Base-by-base conservation (phyloP, 1,140 invertebrate species). In the Pygmarrhopalites habei region DNA sequence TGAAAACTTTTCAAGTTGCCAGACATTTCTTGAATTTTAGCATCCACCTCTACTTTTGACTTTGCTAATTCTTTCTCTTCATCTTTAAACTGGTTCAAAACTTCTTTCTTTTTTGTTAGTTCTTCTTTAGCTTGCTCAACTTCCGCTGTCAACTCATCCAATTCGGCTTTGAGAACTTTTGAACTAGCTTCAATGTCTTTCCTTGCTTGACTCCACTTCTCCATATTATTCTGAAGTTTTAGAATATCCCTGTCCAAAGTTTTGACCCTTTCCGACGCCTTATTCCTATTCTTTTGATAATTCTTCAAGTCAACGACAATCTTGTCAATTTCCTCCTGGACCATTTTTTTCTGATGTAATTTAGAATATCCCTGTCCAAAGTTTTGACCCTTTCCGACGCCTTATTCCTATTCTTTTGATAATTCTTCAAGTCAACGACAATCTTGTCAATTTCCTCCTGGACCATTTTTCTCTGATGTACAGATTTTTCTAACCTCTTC, bases 281-380 rank as follows among this genome's bases (percentile, higher is more conserved):
- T 90, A 46, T 82, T 83, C 0, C 83, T 77, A 75, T 92, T 92
- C 61, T 89, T 85, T 72, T 87, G 81, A 1, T 88, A 82, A 14
- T 89, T 88, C 72, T 88, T 92, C n/a, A 92, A 84, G 2, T 83
- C 88, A 2, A 93, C 89, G 58, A 83, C 85, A 2, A 90, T 73
- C 65, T 86, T 86, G 0, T 85, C 87, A 3, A 92, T 84, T 72
- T 88, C 83, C 0, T 77, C 77, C n/a, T n/a, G n/a, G n/a, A n/a
- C 71, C 43, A 80, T 72, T 65, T 81, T 77, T 5, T 74, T 73
- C 69, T 79, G 73, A 5, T 76, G 71, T 65, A n/a, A n/a, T 79
- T 77, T 62, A 75, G 60, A 28, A 91, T 80, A 70, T 93, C 89
- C 19, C 80, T 78, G 65, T 88, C 83, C 67, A 88, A 80, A 68